Conservation (phyloP, 2,888 invertebrate genomes). For the Pollenia angustigena region DNA sequence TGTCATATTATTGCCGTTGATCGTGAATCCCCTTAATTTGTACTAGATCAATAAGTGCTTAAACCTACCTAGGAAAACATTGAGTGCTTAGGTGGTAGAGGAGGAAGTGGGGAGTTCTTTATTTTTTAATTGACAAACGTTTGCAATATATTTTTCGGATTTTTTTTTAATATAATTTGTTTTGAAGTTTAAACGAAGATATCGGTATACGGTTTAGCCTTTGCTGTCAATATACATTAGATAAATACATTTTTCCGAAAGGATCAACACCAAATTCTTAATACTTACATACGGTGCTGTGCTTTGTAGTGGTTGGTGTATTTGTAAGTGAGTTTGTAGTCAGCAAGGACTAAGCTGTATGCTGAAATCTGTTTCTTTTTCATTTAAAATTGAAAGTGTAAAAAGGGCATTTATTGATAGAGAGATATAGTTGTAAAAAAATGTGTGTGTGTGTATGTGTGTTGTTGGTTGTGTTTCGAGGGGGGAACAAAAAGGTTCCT, state of each 20-base stretch:
- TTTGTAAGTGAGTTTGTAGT: constrained; percentile 76
- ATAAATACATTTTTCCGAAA: constrained; percentile 52
- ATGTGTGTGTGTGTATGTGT: constrained; percentile 30
- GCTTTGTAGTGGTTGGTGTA: constrained; percentile 27
- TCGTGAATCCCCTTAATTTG: constrained; percentile 31
- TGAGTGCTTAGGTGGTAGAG: constrained; percentile 53
- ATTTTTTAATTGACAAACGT: constrained; percentile 6
- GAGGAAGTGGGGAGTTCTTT: constrained; percentile 57
- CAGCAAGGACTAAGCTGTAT: constrained; percentile 84
- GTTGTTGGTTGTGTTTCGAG: constrained; percentile 21
- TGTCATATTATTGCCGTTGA: neutral
- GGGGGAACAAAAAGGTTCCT: neutral
- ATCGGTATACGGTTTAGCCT: constrained; percentile 84
- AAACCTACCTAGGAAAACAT: constrained; percentile 67
- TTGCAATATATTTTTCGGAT: constrained; percentile 11
- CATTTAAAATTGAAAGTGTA: constrained; percentile 9
- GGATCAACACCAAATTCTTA: constrained; percentile 47
- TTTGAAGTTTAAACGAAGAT: constrained; percentile 72
- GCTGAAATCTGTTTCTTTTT: constrained; percentile 77
- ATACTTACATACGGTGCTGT: constrained; percentile 65
- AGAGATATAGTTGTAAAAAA: neutral
- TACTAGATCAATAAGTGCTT: constrained; percentile 40
- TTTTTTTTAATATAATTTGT: constrained; percentile 2
- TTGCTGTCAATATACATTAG: constrained; percentile 81
- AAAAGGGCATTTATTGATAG: constrained; percentile 35